Evolutionary conservation across 2,888 invertebrate genomes (phyloP).

Genomic region (Dynastes tityus): DNA sequence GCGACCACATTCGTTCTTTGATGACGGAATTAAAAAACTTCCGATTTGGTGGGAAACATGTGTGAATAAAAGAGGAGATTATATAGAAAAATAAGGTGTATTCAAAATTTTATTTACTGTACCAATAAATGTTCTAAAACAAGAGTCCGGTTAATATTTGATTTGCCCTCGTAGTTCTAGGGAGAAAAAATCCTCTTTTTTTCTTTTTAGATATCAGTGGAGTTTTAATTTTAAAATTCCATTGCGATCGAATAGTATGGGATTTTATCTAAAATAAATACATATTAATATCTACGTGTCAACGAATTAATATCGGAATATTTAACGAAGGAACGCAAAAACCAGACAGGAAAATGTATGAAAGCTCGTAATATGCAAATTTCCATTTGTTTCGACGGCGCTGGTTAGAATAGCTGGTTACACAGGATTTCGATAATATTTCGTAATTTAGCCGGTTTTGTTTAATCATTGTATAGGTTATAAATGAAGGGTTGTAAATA

Average conservation of each 20-base stretch:
- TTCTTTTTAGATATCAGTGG: too few species aligned
- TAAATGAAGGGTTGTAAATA: slow-evolving; percentile 51
- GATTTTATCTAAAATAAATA: slow-evolving; percentile 28
- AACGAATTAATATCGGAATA: slow-evolving; percentile 41
- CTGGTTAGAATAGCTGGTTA: background rate
- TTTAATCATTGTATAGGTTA: slow-evolving; percentile 51
- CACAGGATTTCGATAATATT: slow-evolving; percentile 40
- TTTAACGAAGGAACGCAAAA: slow-evolving; percentile 26
- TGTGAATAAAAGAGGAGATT: too few species aligned
- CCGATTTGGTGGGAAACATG: too few species aligned
- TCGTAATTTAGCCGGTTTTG: slow-evolving; percentile 47
- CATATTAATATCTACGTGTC: slow-evolving; percentile 34
- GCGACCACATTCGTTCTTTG: too few species aligned
- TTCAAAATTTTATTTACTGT: too few species aligned
- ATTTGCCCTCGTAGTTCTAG: too few species aligned
- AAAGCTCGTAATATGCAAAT: slow-evolving; percentile 38
- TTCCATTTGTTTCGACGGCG: slow-evolving; percentile 28
- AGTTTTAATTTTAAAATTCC: slow-evolving; percentile 9
- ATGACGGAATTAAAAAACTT: too few species aligned
- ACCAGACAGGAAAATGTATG: slow-evolving; percentile 27
- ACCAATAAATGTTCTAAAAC: too few species aligned
- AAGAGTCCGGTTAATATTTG: too few species aligned
- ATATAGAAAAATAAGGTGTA: too few species aligned
- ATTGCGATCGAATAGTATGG: background rate
- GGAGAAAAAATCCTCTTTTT: too few species aligned